Percentiles rank a stretch among this genome's conserved stretches.
Evolutionary conservation across 2,888 invertebrate species (phyloP).

Genomic region (Barypeithes pellucidus): DNA sequence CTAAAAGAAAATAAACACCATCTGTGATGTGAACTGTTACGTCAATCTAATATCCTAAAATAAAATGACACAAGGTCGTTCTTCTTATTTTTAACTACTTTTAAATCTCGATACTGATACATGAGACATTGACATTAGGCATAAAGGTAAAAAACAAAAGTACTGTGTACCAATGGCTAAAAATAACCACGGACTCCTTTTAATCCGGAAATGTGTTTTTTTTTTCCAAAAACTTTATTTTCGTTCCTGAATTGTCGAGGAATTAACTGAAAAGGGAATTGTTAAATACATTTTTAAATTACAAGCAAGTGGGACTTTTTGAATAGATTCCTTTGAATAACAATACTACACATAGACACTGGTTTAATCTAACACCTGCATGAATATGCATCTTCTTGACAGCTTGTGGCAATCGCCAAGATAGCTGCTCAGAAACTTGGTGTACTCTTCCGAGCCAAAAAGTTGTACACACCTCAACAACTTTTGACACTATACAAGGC

Average conservation of each 20-base stretch:
- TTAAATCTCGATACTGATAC: conserved; percentile 16
- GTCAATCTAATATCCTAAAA: conserved; percentile 15
- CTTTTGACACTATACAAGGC: too few relatives aligned
- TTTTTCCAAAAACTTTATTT: conserved; percentile 6
- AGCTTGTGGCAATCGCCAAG: too few relatives aligned
- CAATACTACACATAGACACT: too few relatives aligned
- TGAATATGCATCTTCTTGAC: too few relatives aligned
- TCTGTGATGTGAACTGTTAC: conserved; percentile 8
- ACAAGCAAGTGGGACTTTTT: too few relatives aligned
- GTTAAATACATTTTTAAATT: too few relatives aligned
- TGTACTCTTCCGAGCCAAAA: too few relatives aligned
- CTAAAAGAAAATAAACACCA: conserved; percentile 3
- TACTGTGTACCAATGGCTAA: conserved; percentile 9
- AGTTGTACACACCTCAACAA: too few relatives aligned
- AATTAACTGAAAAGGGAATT: neutral
- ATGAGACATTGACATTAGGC: conserved; percentile 27
- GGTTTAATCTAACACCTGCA: too few relatives aligned
- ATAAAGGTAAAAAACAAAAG: conserved; percentile 20
- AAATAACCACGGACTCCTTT: conserved; percentile 12
- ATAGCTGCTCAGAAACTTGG: too few relatives aligned
- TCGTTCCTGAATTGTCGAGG: neutral
- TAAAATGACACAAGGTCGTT: conserved; percentile 15
- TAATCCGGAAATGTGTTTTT: conserved; percentile 13
- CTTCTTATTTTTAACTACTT: conserved; percentile 22
- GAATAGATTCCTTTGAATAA: too few relatives aligned